Conservation (phyloP, 1,140 invertebrate genomes). For the Atta texana region DNA sequence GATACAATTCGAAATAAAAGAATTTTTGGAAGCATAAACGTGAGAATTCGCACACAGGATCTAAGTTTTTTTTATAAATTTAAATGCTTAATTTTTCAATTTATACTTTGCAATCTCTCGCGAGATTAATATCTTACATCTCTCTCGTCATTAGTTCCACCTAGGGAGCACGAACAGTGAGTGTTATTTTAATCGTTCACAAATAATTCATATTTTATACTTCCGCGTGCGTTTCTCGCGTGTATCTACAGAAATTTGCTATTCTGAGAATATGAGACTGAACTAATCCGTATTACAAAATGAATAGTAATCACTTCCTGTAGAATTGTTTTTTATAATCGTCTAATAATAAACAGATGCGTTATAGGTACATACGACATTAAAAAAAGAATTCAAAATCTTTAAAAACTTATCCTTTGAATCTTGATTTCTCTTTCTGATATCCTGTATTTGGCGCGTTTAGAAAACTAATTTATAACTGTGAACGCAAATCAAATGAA, state of each 20-base stretch:
- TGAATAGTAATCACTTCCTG: constrained; percentile 22
- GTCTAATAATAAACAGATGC: not conserved
- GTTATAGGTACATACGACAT: not conserved
- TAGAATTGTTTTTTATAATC: not conserved
- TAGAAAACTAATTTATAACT: too few species aligned
- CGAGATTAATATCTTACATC: constrained; percentile 68
- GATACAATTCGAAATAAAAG: not conserved
- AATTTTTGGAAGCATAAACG: not conserved
- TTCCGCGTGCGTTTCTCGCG: constrained; percentile 55
- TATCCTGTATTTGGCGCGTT: too few species aligned
- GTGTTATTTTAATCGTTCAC: constrained; percentile 66
- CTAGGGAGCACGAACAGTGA: constrained; percentile 40
- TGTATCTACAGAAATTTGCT: constrained; percentile 1
- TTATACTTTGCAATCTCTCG: constrained; percentile 20
- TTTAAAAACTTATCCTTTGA: too few species aligned
- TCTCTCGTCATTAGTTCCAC: constrained; percentile 69
- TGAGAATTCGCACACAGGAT: not conserved
- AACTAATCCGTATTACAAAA: not conserved
- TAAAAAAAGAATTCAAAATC: not conserved
- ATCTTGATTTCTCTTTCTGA: too few species aligned
- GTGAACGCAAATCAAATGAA: too few species aligned
- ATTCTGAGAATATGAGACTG: constrained; percentile 55
- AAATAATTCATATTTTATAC: constrained; percentile 52
- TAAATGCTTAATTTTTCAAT: not conserved
- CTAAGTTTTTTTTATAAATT: not conserved